Evolutionary conservation across 2,797 vertebrate species (phyloP).

Genomic region (Furcifer pardalis): DNA sequence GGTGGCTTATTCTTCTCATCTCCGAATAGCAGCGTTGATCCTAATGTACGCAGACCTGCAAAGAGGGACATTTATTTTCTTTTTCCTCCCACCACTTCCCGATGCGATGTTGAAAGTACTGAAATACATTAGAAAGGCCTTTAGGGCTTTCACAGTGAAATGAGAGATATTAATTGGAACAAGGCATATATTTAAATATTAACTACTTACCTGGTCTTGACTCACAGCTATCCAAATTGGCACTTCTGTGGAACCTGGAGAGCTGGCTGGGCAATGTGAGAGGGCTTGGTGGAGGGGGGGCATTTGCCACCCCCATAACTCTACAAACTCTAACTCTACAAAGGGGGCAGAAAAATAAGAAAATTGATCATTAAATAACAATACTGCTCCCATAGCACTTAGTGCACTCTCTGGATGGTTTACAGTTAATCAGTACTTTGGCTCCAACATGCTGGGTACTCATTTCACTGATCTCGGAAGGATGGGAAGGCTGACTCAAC

Average conservation of each 20-base stretch:
- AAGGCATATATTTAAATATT: constrained; percentile 38
- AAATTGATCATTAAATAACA: too few relatives aligned
- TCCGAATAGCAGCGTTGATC: constrained; percentile 46
- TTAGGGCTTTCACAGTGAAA: constrained; percentile 53
- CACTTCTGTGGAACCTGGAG: background rate
- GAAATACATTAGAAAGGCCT: constrained; percentile 58
- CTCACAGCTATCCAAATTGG: constrained; percentile 21
- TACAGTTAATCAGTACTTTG: too few relatives aligned
- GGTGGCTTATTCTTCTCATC: constrained; percentile 27
- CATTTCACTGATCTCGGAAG: too few relatives aligned
- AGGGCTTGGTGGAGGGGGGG: too few relatives aligned
- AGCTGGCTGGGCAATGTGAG: background rate
- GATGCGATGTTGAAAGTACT: constrained; percentile 52
- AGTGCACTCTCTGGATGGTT: too few relatives aligned
- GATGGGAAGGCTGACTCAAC: too few relatives aligned
- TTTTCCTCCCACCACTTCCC: constrained; percentile 49
- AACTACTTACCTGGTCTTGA: constrained; percentile 48
- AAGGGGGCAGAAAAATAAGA: too few relatives aligned
- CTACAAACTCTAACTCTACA: too few relatives aligned
- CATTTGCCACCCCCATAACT: background rate
- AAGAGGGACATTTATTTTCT: constrained; percentile 36
- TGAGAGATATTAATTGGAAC: constrained; percentile 60
- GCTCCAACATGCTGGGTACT: too few relatives aligned
- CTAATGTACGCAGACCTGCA: constrained; percentile 44
- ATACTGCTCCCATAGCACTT: too few relatives aligned